Base-by-base conservation (phyloP, 2,888 invertebrate species). In the Encarsia formosa region DNA sequence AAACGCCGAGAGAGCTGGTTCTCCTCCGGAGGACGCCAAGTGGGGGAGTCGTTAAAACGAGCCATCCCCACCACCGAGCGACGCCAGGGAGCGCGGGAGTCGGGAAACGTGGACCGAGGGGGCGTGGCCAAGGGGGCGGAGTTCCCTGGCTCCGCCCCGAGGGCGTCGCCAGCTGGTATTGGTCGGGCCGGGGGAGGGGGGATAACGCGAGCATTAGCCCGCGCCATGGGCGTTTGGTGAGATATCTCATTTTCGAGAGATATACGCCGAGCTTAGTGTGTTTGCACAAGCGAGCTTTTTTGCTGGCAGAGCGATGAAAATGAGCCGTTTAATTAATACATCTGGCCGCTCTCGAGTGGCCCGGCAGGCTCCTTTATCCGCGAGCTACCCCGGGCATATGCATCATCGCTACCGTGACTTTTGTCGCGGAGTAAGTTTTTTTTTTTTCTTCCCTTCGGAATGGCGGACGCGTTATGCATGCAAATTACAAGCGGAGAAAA, bases 251-350 rank as follows among this genome's bases (percentile, higher is more conserved):
- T 48, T 20, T 18, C 16, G 13, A 13, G 29, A 11, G 16, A 8
- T 41, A n/a, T 13, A 20, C 19, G 22, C 26, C 31, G 24, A 29
- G 24, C 29, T 23, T 16, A 20, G 32, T 18, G 26, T 31, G 24
- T 34, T 52, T 48, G 52, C 35, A 47, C 50, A 49, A 49, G 32
- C 26, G 18, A 31, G 16, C 41, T 44, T 39, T 31, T 18, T 44
- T 34, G 31, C 29, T 69, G 66, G 67, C 65, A 64, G 63, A 64
- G 63, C 67, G 69, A 72, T 70, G 66, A 70, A 72, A 73, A 72
- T 70, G 72, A 72, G 69, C 65, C 71, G 68, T 72, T 73, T 73
- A 73, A 73, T 73, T 73, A 73, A 73, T 73, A 73, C 68, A 71
- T 72, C 71, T 73, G 70, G 63, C 37, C 49, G 42, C n/a, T n/a